Conservation (phyloP, 2,113 vertebrate species). For the Paradoxurus hermaphroditus region DNA sequence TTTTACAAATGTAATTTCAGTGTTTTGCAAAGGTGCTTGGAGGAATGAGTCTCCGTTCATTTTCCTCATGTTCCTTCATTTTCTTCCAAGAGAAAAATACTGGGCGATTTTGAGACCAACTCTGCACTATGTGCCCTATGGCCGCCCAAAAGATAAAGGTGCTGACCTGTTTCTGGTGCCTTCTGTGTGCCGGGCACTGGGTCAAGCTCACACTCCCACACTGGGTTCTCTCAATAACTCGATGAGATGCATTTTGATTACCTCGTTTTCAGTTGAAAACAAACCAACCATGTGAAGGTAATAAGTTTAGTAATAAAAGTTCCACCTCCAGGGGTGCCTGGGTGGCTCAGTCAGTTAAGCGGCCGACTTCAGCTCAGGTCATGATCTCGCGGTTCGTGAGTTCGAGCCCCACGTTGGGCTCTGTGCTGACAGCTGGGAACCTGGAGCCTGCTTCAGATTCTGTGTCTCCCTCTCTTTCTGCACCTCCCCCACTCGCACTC, state of each 20-base stretch:
- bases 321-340: neutral
- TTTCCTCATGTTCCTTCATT: conserved; percentile 3
- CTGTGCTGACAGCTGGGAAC: no score
- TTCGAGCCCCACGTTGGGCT: no score
- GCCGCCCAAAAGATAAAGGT: neutral
- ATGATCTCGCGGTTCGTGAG: no score
- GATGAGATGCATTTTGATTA: neutral
- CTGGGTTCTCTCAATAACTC: neutral
- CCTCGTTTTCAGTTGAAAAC: neutral
- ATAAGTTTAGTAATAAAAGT: neutral
- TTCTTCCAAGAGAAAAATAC: conserved; percentile 32
- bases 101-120: neutral
- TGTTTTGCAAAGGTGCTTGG: conserved; percentile 62
- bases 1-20: conserved; percentile 66
- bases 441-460: no score
- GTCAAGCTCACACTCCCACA: neutral
- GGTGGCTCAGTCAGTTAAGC: no score
- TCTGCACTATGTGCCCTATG: neutral
- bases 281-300: neutral
- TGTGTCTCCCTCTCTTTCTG: no score
- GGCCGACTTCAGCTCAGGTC: no score
- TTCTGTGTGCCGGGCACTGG: neutral
- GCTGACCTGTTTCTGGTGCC: neutral
- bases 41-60: neutral
- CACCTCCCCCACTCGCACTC: no score